Base-by-base conservation (phyloP, 1,140 invertebrate species). In the Forficula auricularia region DNA sequence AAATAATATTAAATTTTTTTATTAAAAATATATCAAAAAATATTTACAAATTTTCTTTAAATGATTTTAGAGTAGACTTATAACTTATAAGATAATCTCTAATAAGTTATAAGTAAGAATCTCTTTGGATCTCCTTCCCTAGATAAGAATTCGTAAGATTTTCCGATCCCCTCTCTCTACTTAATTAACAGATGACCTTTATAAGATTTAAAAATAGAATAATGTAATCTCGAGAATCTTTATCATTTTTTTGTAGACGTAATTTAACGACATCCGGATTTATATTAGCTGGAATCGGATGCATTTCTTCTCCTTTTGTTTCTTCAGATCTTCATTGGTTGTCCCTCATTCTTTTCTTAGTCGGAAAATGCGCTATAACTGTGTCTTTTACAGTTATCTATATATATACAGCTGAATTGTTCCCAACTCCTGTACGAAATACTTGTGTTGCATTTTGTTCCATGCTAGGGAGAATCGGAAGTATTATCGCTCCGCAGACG, bases 381-480 rank as follows among this genome's bases (percentile, higher is more conserved):
- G 41, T 47, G n/a, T 47, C 53, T 12, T 55, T 52, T 37, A 48
- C 55, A 12, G 52, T 61, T 3, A 56, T 66, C 18, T 68, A 65
- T 45, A 52, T 64, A 3, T 67, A 58, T 42, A 55, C 65, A 10
- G 51, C 56, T 1, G 66, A 68, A 51, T 49, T 67, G 10, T 65
- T 62, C 43, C 66, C 66, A 3, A 68, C 66, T 1, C 53, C 54
- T 13, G 49, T 68, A 15, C 41, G 66, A 19, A 69, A 67, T 48
- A 57, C 61, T 34, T 63, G 61, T 2, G 57, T 71, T 42, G 65
- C 62, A 12, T 47, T 59, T 14, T 68, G 66, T 47, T 65, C 64
- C 3, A 66, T 66, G 57, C 55, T 64, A 22, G 64, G 65, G 8
- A 54, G 68, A 37, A 46, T 71, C 20, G 70, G 68, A 27, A 62